Base-by-base conservation (phyloP, 2,797 vertebrate species). In the Epinephelus coioides region DNA sequence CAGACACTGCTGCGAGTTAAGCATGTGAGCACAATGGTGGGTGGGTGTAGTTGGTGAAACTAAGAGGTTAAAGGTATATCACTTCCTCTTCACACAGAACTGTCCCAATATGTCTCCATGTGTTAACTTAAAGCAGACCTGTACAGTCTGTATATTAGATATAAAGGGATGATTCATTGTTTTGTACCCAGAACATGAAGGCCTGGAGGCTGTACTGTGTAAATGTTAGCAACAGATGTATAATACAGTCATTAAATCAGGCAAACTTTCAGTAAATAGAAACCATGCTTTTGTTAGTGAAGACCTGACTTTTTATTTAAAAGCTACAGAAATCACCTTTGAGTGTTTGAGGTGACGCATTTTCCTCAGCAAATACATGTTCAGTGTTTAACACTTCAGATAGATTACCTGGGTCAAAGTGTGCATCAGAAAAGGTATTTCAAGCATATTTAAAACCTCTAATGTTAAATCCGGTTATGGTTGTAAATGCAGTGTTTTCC, bases 1-100 rank as follows among this genome's bases (percentile, higher is more conserved):
- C 82, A 90, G 86, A 93, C 55, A 67, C 14, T 77, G 70, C 77
- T 80, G 66, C 65, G 74, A 79, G 79, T 71, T 43, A 72, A 78
- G 56, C 71, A 66, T 73, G 62, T 34, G 51, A 79, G 68, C 71
- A 14, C 72, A 78, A 21, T 50, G 19, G 46, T 69, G 76, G 67
- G 68, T 59, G 78, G 40, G 40, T 73, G 63, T 21, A 57, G 57
- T 44, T 69, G 43, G 44, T 23, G 21, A 67, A 89, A 67, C 30
- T 54, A n/a, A 68, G 38, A 34, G 46, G 61, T 73, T 65, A 67
- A 71, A 79, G 47, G 47, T 57, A 53, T 38, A 61, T 84, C 25
- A 19, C 62, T 77, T 75, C 57, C 46, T 74, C 69, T 60, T 47
- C 65, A 47, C 4, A 44, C 21, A 76, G 12, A 69, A 51, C 44